Evolutionary conservation across 2,797 vertebrate genomes (phyloP), one percentile per base, ranked within the genome.

Genomic region (Acanthopagrus latus): DNA sequence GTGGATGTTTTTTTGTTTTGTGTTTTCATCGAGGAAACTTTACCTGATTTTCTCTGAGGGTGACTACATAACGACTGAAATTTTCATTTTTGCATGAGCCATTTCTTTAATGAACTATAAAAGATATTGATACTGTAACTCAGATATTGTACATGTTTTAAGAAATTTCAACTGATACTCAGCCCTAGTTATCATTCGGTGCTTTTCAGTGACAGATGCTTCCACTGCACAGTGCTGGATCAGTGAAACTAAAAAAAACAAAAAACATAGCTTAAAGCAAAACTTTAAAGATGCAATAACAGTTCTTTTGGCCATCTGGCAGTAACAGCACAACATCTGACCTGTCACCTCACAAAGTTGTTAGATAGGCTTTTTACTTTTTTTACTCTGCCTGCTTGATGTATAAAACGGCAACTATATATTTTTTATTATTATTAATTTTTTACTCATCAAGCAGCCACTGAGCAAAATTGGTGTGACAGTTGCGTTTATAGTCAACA

Each of bases 181-280:
- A n/a, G 20, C 21, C 16, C n/a, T 21, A 6, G 4, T 47, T 55
- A 55, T 57, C n/a, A 59, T 59, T 46, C 20, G n/a, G 9, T 46
- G 17, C 14, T 14, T n/a, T 17, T 25, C 27, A 47, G 60, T 2
- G 17, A n/a, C 12, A 14, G 38, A 66, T 20, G 27, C 17, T 16
- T 64, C 51, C 43, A 25, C 47, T n/a, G n/a, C n/a, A n/a, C n/a
- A n/a, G n/a, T n/a, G n/a, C n/a, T 64, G 25, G 48, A 55, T 16
- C 17, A 66, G 20, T 23, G 29, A 51, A 71, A 52, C 14, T 20
- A 23, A 21, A 66, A 55, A 66, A 54, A 29, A n/a, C n/a, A n/a
- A n/a, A n/a, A 33, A 33, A 74, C 33, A 3, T 2, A 60, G 17
- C 2, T 25, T 17, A 14, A 7, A 41, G 13, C 18, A 29, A 23